Evolutionary conservation across 1,140 invertebrate genomes (phyloP).

Genomic region (Procambarus virginalis): DNA sequence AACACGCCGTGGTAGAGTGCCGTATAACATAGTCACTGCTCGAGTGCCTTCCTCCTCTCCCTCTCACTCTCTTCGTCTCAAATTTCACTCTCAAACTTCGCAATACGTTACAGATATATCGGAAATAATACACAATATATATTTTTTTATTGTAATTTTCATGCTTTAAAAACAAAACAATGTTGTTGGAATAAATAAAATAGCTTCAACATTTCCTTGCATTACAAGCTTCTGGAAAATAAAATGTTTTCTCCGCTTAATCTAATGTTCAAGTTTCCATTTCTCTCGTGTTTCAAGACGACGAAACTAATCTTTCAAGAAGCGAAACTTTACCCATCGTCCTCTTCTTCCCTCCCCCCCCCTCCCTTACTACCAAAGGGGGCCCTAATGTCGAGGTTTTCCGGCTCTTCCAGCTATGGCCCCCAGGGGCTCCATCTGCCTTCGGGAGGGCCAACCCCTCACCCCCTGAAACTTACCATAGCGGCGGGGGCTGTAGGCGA

Average conservation of each 20-base stretch:
- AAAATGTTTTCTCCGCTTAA: too few species aligned
- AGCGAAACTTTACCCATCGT: background rate
- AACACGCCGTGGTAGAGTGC: constrained; percentile 28
- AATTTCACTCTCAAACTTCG: too few species aligned
- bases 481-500: constrained; percentile 42
- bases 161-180: too few species aligned
- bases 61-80: too few species aligned
- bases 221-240: too few species aligned
- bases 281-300: background rate
- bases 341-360: background rate
- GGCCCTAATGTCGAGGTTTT: constrained; percentile 45
- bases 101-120: too few species aligned
- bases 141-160: too few species aligned
- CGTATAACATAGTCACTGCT: background rate
- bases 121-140: too few species aligned
- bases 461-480: constrained; percentile 11
- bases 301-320: background rate
- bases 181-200: too few species aligned
- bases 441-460: background rate
- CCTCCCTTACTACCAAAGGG: background rate
- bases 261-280: background rate
- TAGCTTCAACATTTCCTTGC: too few species aligned
- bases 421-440: constrained; percentile 41
- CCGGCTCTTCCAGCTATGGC: background rate
- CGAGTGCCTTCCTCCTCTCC: too few species aligned